Conservation (phyloP, 2,797 vertebrate genomes). For the Crossoptilon crossoptilon region DNA sequence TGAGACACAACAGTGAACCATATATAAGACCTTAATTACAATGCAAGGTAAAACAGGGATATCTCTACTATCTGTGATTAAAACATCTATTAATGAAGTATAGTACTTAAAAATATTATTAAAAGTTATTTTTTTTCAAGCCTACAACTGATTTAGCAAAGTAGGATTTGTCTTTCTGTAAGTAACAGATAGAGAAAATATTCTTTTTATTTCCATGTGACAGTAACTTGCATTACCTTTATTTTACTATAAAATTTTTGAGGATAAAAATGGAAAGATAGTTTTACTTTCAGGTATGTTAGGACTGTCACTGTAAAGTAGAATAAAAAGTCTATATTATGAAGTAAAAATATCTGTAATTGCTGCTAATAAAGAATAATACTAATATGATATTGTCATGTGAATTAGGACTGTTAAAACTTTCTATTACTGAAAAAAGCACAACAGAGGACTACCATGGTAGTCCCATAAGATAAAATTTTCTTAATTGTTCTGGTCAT, state of each 20-base stretch:
- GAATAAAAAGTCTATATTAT: neutral
- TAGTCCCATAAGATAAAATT: neutral
- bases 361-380: neutral
- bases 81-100: neutral
- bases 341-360: neutral
- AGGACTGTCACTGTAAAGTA: neutral
- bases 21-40: neutral
- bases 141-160: neutral
- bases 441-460: neutral
- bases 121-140: neutral
- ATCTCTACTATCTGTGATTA: neutral
- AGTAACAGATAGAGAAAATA: neutral
- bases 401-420: neutral
- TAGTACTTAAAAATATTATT: neutral
- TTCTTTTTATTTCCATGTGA: neutral
- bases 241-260: neutral
- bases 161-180: neutral
- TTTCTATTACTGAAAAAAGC: neutral
- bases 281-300: neutral
- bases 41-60: neutral
- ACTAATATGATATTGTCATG: neutral
- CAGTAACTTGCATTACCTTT: neutral
- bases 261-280: neutral
- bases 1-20: neutral
- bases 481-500: neutral